Evolutionary conservation across 2,797 vertebrate species (phyloP).

Genomic region (Carduelis carduelis): DNA sequence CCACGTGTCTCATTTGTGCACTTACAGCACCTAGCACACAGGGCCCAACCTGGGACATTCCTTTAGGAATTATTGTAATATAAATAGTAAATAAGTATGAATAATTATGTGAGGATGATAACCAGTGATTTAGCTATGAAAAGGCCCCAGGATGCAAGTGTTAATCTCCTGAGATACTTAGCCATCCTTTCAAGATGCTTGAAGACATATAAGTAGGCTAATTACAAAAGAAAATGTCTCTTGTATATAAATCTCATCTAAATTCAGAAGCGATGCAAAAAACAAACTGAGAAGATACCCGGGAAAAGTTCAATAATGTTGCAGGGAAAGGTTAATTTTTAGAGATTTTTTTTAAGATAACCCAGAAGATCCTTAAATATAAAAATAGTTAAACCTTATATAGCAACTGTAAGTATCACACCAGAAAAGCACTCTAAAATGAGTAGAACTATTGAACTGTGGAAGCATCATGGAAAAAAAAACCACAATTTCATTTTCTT

Average conservation of each 20-base stretch:
- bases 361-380: conserved; percentile 4
- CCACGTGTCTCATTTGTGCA: accelerated
- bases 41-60: not conserved
- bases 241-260: conserved; percentile 43
- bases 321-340: conserved; percentile 20
- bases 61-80: conserved; percentile 10
- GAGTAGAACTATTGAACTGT: conserved; percentile 21
- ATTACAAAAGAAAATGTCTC: conserved; percentile 57
- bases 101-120: conserved; percentile 53
- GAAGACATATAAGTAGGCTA: conserved; percentile 52
- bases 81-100: conserved; percentile 57
- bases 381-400: conserved; percentile 38
- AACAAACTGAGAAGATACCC: conserved; percentile 6
- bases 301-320: conserved; percentile 34
- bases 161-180: conserved; percentile 39
- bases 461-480: conserved; percentile 52
- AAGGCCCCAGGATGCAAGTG: conserved; percentile 18
- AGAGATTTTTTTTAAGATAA: not conserved
- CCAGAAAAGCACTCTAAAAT: not conserved
- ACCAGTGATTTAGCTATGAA: conserved; percentile 36
- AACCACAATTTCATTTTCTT: conserved; percentile 65
- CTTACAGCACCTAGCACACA: not conserved
- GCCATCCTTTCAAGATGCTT: conserved; percentile 50
- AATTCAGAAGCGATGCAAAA: conserved; percentile 46
- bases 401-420: not conserved